A percentile compares a stretch with the other conserved stretches of the same genome.
Conservation (phyloP, 2,113 vertebrate genomes). For the Platanista minor region DNA sequence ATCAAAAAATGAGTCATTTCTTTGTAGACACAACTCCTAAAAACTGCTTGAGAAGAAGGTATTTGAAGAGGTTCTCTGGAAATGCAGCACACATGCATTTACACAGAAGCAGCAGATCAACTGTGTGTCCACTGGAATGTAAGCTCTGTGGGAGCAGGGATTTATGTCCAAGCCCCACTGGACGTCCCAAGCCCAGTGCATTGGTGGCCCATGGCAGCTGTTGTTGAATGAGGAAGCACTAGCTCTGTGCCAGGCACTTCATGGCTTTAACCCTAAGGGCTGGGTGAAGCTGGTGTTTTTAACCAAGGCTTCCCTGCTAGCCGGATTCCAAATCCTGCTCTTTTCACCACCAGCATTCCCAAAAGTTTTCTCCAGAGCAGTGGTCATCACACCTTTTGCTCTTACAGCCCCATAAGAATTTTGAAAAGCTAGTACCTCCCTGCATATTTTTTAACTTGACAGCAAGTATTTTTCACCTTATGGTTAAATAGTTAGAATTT, state of each 20-base stretch:
- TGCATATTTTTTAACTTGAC: neutral
- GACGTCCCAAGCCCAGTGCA: accelerated
- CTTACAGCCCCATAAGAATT: neutral
- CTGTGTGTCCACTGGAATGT: too few species aligned
- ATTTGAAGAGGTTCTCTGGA: neutral
- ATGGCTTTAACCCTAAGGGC: neutral
- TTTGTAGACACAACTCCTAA: neutral
- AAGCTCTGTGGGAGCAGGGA: neutral
- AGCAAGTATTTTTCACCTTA: neutral
- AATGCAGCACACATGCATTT: neutral
- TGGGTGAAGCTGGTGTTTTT: neutral
- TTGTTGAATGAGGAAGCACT: neutral
- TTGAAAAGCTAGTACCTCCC: neutral
- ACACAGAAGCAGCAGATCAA: neutral
- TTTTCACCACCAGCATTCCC: neutral
- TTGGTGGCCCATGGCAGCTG: too few species aligned
- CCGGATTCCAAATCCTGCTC: neutral
- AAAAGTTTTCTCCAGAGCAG: neutral
- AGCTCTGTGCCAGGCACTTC: neutral
- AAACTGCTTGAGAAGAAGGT: neutral
- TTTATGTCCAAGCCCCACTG: neutral
- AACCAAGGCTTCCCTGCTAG: neutral
- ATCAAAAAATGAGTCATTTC: neutral
- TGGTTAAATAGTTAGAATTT: neutral
- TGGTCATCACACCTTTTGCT: neutral